Evolutionary conservation across 2,113 vertebrate species (phyloP), one percentile per base, ranked within the genome.

Genomic region (Oxygymnocypris stewartii): DNA sequence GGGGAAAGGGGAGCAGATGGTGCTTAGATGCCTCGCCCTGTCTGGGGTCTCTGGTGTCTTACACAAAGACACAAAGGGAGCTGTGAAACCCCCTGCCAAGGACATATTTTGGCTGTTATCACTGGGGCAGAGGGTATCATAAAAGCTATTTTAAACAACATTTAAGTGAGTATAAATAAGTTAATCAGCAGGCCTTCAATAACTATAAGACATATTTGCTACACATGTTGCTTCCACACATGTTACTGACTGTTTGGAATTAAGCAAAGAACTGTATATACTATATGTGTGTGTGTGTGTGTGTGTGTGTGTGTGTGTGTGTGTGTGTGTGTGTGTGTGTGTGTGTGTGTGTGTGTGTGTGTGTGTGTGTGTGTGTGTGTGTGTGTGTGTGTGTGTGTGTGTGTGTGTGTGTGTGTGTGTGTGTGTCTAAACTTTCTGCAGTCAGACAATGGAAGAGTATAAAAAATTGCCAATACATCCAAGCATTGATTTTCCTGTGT

Each of bases 1-100:
- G 61, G 81, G 63, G 35, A 83, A 84, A 47, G 61, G 86, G 79
- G 78, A 90, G 82, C 90, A 91, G 90, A 91, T 91, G 90, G 90
- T 86, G 63, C 63, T 51, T 79, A 80, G 79, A 82, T 84, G 84
- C 67, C 82, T 86, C 57, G 65, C 80, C 79, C 84, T 85, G 84
- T 85, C 79, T 84, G 37, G 84, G 49, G 86, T 87, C 82, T 87
- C 63, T 89, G 83, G 20, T 67, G 84, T 49, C 79, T 83, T 86
- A 85, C 85, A 80, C 75, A 88, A 80, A 89, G 80, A 80, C 86
- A 89, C 79, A 82, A 69, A 59, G 51, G 61, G 47, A 87, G 16
- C 28, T 74, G 12, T 74, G 25, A 89, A 61, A 86, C 75, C 67
- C 77, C 71, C 79, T 73, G 69, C 61, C 74, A 73, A 35, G 77